Percentiles rank a stretch among this genome's conserved stretches.
These are phyloP conservation scores for Trissoscelio sp. DNA, from an alignment of 2,888 invertebrate genomes.

Conservation along the genomic window DNA sequence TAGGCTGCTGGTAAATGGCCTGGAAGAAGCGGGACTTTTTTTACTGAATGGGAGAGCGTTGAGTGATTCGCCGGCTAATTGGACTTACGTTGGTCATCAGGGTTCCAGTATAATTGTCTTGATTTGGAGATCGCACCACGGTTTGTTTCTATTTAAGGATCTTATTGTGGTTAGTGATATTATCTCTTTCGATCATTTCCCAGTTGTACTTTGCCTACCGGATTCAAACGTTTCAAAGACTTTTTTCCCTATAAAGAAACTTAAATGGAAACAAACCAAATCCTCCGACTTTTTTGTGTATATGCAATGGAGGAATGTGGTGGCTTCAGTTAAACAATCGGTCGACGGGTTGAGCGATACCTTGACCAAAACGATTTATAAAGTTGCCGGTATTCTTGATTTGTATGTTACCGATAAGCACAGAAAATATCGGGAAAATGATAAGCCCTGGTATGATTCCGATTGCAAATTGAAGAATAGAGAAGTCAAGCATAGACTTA, in stretches of 20 bases:
- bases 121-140: background rate
- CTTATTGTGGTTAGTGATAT: background rate
- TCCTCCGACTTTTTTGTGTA: background rate
- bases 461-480: background rate
- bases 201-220: background rate
- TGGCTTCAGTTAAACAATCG: too few relatives aligned
- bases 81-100: too few relatives aligned
- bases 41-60: too few relatives aligned
- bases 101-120: too few relatives aligned
- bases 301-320: too few relatives aligned
- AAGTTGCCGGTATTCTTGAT: background rate
- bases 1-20: too few relatives aligned
- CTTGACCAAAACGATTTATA: background rate
- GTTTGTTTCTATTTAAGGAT: background rate
- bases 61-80: too few relatives aligned
- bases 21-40: too few relatives aligned
- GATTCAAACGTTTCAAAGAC: background rate
- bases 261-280: background rate
- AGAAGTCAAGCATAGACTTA: background rate
- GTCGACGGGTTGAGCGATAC: background rate
- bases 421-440: background rate
- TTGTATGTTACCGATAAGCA: background rate
- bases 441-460: background rate
- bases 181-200: slow-evolving; percentile 5
- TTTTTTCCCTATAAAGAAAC: background rate